Percentiles rank a stretch among this genome's conserved stretches.
These are phyloP conservation scores for Gambelia wislizenii DNA, from an alignment of 2,797 vertebrate genomes.

Conservation along the genomic window DNA sequence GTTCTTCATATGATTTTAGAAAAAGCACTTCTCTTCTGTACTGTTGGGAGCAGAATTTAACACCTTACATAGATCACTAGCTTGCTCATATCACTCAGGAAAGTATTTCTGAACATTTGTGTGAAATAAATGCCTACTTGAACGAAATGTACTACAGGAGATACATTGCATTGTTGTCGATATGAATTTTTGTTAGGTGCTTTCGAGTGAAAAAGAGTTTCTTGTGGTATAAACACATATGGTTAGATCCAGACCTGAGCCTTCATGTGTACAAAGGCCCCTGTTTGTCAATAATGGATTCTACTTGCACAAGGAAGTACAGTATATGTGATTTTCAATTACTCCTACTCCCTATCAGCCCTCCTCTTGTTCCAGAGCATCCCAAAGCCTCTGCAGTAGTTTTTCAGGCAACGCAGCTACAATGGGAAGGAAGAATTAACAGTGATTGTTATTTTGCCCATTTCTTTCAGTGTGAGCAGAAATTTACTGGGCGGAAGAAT, in stretches of 20 bases:
- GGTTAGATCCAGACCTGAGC: not conserved
- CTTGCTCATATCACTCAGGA: not conserved
- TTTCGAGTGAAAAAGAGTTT: not conserved
- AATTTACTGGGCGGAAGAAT: not conserved
- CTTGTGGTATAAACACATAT: not conserved
- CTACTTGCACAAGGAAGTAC: not conserved
- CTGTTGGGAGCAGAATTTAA: not conserved
- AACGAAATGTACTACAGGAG: not conserved
- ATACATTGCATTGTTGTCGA: not conserved
- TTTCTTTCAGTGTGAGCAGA: not conserved
- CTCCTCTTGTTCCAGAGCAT: not conserved
- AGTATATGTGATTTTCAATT: not conserved
- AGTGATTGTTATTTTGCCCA: not conserved
- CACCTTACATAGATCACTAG: not conserved
- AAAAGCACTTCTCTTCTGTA: not conserved
- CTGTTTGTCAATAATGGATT: not conserved
- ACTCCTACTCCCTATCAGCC: not conserved
- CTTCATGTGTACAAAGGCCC: not conserved
- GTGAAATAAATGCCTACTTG: not conserved
- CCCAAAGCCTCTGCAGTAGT: not conserved
- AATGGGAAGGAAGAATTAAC: not conserved
- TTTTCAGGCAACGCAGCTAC: not conserved
- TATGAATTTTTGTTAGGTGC: not conserved
- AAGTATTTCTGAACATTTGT: conserved; percentile 17
- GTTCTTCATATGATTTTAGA: conserved; percentile 18